Percentiles rank a stretch among this genome's conserved stretches.
phyloP scores from a whole-genome alignment of 1,140 invertebrate species.

The Campoletis sonorensis region DNA sequence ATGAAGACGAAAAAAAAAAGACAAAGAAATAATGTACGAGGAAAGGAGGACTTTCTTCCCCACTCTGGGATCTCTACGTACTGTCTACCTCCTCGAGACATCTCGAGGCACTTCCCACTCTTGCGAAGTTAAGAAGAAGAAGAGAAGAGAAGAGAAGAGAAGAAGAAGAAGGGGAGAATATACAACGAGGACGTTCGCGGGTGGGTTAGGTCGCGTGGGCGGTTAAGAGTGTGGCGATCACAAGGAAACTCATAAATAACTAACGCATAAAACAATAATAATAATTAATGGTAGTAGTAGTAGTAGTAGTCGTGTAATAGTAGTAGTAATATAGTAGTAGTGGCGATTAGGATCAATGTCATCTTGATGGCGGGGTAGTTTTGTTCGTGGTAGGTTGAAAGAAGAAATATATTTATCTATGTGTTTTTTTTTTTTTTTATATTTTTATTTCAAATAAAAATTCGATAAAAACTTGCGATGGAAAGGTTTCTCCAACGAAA shows the following conservation, averaged over 20 bases:
- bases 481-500: not conserved
- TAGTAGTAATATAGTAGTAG: conserved; percentile 41
- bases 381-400: not conserved
- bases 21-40: conserved; percentile 39
- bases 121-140: conserved; percentile 45
- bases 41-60: conserved; percentile 30
- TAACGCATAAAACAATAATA: conserved; percentile 71
- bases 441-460: too few species aligned
- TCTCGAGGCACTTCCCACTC: conserved; percentile 36
- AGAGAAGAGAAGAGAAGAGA: conserved; percentile 13
- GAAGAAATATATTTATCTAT: too few species aligned
- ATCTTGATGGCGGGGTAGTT: conserved; percentile 57
- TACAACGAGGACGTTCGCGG: conserved; percentile 12
- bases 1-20: conserved; percentile 53
- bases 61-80: not conserved
- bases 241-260: conserved; percentile 71
- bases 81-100: conserved; percentile 40
- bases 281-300: conserved; percentile 52
- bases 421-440: too few species aligned
- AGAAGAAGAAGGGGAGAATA: conserved; percentile 41
- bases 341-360: conserved; percentile 61
- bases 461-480: too few species aligned
- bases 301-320: conserved; percentile 36
- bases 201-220: conserved; percentile 49
- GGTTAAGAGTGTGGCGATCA: conserved; percentile 67